A percentile compares a stretch with the other conserved stretches of the same genome.
phyloP scores from a whole-genome alignment of 92 coral and sea anemone genomes.

The Epizoanthus rinbou region DNA sequence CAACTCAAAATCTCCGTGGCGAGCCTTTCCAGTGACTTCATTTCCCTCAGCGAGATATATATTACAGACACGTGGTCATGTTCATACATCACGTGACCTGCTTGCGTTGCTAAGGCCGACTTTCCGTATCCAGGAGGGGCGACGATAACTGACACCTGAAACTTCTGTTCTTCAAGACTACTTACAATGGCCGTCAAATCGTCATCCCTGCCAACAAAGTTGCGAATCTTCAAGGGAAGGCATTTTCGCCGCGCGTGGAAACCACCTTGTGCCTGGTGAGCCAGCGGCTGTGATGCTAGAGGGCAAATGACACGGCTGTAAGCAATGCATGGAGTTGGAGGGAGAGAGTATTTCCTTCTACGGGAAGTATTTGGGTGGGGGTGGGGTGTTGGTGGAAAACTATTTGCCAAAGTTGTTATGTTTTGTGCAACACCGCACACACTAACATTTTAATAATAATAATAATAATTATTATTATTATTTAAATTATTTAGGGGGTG shows the following conservation, averaged over 20 bases:
- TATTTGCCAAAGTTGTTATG: too few relatives aligned
- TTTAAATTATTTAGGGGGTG: too few relatives aligned
- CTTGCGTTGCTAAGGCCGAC: conserved; percentile 49
- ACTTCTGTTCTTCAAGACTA: neutral
- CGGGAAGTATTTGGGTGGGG: too few relatives aligned
- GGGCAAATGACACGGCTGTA: neutral
- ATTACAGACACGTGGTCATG: conserved; percentile 38
- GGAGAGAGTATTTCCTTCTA: too few relatives aligned
- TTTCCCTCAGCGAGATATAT: conserved; percentile 47
- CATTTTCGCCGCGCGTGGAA: neutral
- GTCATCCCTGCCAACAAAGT: conserved; percentile 64
- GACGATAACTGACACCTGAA: conserved; percentile 37
- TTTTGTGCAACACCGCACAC: too few relatives aligned
- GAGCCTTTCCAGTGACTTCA: conserved; percentile 36
- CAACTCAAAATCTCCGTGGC: conserved; percentile 52
- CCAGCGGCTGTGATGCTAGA: conserved; percentile 7
- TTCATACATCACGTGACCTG: conserved; percentile 58
- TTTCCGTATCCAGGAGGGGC: conserved; percentile 82
- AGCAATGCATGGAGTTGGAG: too few relatives aligned
- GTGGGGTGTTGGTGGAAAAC: too few relatives aligned
- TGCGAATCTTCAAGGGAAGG: conserved; percentile 45
- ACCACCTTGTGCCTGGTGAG: neutral
- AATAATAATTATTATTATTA: too few relatives aligned
- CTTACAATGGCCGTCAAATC: conserved; percentile 26
- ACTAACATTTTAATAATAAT: too few relatives aligned